Evolutionary conservation across 2,797 vertebrate species (phyloP).

Genomic region (Delichon dasypus): DNA sequence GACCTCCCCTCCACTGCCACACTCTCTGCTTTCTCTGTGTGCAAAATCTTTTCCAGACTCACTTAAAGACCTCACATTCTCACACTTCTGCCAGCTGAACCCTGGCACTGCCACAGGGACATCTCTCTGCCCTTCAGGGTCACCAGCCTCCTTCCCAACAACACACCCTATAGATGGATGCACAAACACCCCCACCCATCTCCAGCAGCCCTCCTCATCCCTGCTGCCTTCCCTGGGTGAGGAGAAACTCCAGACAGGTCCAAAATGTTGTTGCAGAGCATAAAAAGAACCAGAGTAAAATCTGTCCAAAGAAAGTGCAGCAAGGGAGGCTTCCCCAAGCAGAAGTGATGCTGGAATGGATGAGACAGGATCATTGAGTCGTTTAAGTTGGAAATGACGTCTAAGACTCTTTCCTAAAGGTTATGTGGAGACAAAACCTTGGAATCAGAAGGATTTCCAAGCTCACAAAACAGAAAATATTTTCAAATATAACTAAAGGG

Average conservation of each 20-base stretch:
- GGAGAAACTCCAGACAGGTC: background rate
- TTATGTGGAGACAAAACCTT: background rate
- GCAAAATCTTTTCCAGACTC: background rate
- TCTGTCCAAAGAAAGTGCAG: background rate
- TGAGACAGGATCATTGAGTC: background rate
- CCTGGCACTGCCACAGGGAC: background rate
- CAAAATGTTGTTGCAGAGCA: background rate
- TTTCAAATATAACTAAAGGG: background rate
- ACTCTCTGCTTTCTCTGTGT: background rate
- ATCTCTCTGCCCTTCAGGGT: background rate
- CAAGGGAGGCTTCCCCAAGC: background rate
- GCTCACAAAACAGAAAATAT: background rate
- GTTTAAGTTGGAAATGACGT: background rate
- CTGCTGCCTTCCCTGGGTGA: background rate
- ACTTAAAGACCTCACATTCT: background rate
- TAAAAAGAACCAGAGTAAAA: background rate
- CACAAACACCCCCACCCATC: background rate
- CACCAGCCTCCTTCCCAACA: background rate
- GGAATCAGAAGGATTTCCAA: background rate
- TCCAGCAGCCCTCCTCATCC: background rate
- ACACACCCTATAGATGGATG: background rate
- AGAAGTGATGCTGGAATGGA: background rate
- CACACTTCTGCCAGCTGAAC: background rate
- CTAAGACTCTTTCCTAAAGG: background rate
- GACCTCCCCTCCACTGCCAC: accelerated